Base-by-base conservation (phyloP, 2,888 invertebrate species). In the Chrysodeixis includens region DNA sequence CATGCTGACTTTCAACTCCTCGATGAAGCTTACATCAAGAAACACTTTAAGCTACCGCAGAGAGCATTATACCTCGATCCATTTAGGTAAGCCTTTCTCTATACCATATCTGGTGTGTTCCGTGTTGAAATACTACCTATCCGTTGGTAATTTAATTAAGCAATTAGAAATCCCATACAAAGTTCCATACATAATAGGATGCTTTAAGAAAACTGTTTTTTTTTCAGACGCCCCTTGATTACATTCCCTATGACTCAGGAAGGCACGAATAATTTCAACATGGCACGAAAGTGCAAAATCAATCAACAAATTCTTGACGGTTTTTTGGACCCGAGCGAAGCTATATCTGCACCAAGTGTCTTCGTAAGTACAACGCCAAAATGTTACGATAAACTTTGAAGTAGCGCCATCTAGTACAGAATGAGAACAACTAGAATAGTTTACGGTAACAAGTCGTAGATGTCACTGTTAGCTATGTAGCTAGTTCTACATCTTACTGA, bases 281-380 rank as follows among this genome's bases (percentile, higher is more conserved):
- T 93, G 73, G 90, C 87, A 1, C 86, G 91, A 22, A 95, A 94
- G 71, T 81, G 83, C 57, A 94, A 95, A 78, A 90, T 90, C 46
- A 95, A 95, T 78, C 94, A 94, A 71, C 92, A 93, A 74, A 93
- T 95, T 32, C 82, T 95, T 20, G 95, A 95, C 60, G 95, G 95
- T 0, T 87, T 83, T 44, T 79, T 94, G 9, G 92, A 94, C 57
- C 76, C 86, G 0, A 84, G 87, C 57, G 91, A 90, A 72, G 92
- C 94, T 6, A 90, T 95, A 65, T 83, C 87, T 14, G 91, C 92
- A 6, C 93, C 93, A 3, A 92, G 93, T 80, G 91, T 94, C 46
- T 93, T 94, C 76, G 95, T 95, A 82, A 88, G 94, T 90, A 70
- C 26, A 56, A 35, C n/a, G n/a, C n/a, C n/a, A n/a, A n/a, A n/a